Base-by-base conservation (phyloP, 2,888 invertebrate genomes). In the Lydus trimaculatus region DNA sequence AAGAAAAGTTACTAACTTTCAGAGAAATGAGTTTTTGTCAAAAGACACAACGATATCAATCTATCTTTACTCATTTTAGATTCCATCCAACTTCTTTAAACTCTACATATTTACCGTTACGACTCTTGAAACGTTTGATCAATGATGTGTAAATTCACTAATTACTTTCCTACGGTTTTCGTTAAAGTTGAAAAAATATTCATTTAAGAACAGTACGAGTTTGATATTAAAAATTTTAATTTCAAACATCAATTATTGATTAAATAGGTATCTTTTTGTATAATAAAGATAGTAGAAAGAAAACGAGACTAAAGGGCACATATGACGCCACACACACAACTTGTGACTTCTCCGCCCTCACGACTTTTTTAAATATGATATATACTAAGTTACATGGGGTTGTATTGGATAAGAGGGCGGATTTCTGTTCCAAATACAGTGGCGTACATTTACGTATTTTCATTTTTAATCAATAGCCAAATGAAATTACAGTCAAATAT, bases 1-100 rank as follows among this genome's bases (percentile, higher is more conserved):
- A 70, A 72, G 67, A 73, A 72, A 76, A 75, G 70, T 77, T 74
- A 39, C 56, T 69, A 72, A 76, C 75, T 74, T 75, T 73, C 67
- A 73, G 71, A 69, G 25, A 76, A 78, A 79, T 77, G 79, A 79
- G 76, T 78, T 80, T 79, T 80, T 78, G 78, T 77, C 75, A 75
- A 76, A n/a, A 76, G 77, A 71, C 74, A 59, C 59, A 61, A 64
- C 62, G 67, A 61, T 59, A 52, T 48, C 63, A 33, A 66, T 59
- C 61, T 61, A 61, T 70, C 65, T 70, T 67, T 67, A 59, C 61
- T 71, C 56, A 25, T 15, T 20, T n/a, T 20, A 9, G 20, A 48
- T 15, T 56, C 56, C 15, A 25, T 25, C 56, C 8, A 9, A 20
- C 43, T 48, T 48, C 43, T 48, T 48, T 48, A 17, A 17, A 48